Evolutionary conservation across 2,797 vertebrate genomes (phyloP).

Genomic region (Lacerta agilis): DNA sequence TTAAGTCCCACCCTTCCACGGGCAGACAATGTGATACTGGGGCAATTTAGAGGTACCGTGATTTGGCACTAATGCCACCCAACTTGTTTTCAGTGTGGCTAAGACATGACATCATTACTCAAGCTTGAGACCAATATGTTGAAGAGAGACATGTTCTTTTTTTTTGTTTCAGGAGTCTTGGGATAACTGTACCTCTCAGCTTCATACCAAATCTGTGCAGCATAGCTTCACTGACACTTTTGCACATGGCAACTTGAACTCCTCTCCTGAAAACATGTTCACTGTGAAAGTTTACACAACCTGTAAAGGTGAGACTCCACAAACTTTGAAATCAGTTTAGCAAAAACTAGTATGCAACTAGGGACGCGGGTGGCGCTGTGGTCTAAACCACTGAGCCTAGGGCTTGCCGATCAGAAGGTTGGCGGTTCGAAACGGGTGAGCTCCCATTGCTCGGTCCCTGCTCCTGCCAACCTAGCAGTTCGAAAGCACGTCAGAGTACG

Average conservation of each 20-base stretch:
- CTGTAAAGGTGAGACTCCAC: constrained; percentile 66
- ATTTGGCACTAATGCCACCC: background rate
- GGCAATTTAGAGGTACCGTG: background rate
- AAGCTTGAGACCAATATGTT: background rate
- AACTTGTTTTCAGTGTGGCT: background rate
- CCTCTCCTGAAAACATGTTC: background rate
- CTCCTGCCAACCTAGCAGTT: no score
- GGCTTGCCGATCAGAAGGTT: no score
- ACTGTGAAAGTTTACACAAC: background rate
- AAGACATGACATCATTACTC: background rate
- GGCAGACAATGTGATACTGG: background rate
- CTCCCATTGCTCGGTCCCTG: no score
- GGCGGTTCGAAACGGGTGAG: no score
- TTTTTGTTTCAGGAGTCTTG: constrained; percentile 30
- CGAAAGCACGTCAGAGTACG: no score
- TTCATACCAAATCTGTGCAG: accelerated
- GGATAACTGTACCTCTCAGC: background rate
- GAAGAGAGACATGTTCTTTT: constrained; percentile 1
- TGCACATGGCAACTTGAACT: background rate
- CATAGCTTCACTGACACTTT: accelerated
- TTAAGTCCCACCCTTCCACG: background rate
- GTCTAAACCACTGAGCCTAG: no score
- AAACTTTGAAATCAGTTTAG: accelerated
- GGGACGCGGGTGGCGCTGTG: no score
- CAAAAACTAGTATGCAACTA: accelerated